Evolutionary conservation across 2,797 vertebrate species (phyloP).

Genomic region (Corythornis leucogaster): DNA sequence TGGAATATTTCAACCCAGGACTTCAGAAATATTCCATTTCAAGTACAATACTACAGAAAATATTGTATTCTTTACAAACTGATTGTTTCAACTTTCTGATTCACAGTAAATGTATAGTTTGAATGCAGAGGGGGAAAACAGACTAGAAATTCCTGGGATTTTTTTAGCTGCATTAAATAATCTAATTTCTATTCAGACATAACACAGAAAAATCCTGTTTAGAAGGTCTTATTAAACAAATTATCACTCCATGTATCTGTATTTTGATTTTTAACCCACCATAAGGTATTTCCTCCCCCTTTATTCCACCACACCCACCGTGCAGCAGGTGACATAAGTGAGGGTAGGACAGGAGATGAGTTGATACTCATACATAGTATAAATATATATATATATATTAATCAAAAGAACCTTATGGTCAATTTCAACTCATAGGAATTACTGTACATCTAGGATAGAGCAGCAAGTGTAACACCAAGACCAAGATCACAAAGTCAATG

Average conservation of each 20-base stretch:
- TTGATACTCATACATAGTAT: too few relatives aligned
- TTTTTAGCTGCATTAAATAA: not conserved
- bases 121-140: not conserved
- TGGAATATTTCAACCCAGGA: not conserved
- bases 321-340: not conserved
- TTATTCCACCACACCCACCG: not conserved
- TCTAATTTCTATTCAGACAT: not conserved
- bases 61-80: not conserved
- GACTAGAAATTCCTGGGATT: not conserved
- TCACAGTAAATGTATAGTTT: not conserved
- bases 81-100: not conserved
- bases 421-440: not conserved
- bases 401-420: not conserved
- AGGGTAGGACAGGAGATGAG: not conserved
- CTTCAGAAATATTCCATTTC: constrained; percentile 43
- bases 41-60: constrained; percentile 1
- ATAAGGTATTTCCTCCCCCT: not conserved
- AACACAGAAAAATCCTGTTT: not conserved
- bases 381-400: not conserved
- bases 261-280: not conserved
- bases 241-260: not conserved
- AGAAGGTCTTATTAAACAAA: not conserved
- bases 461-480: not conserved
- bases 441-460: not conserved
- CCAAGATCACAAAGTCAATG: not conserved